Evolutionary conservation across 2,888 invertebrate species (phyloP).

Genomic region (Mamestra brassicae): DNA sequence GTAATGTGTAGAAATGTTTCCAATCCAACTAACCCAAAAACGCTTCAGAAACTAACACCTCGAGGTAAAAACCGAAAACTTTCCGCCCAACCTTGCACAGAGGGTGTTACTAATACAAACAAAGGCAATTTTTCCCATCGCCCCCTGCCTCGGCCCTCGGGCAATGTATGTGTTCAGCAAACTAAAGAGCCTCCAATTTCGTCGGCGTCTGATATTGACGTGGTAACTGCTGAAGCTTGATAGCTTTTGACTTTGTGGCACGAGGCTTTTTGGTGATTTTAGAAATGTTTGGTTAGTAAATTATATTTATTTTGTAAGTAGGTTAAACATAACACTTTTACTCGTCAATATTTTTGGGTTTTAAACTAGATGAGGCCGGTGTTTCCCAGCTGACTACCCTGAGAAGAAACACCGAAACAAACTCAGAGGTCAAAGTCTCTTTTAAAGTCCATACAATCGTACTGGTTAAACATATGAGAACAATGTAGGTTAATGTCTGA

Average conservation of each 20-base stretch:
- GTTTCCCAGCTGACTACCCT: too few relatives aligned
- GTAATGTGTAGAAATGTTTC: neutral
- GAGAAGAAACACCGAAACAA: too few relatives aligned
- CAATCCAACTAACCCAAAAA: neutral
- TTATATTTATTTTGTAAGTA: too few relatives aligned
- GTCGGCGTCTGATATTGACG: constrained; percentile 4
- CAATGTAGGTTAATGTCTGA: too few relatives aligned
- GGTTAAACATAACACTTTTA: too few relatives aligned
- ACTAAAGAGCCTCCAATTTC: constrained; percentile 12
- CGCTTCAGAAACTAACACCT: constrained; percentile 8
- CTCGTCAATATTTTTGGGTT: too few relatives aligned
- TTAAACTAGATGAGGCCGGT: too few relatives aligned
- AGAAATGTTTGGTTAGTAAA: too few relatives aligned
- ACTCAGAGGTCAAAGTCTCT: too few relatives aligned
- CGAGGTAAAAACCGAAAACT: neutral
- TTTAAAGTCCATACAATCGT: too few relatives aligned
- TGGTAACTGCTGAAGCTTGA: constrained; percentile 1
- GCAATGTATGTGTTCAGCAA: constrained; percentile 22
- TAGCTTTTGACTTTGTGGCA: neutral
- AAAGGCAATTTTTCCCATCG: constrained; percentile 30
- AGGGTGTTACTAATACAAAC: constrained; percentile 7
- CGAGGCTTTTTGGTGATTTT: neutral
- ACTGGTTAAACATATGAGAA: too few relatives aligned
- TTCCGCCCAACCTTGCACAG: neutral
- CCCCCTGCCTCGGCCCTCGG: neutral